Percentiles rank a stretch among this genome's conserved stretches.
Conservation (phyloP, 2,888 invertebrate genomes). For the Dynastes maya region DNA sequence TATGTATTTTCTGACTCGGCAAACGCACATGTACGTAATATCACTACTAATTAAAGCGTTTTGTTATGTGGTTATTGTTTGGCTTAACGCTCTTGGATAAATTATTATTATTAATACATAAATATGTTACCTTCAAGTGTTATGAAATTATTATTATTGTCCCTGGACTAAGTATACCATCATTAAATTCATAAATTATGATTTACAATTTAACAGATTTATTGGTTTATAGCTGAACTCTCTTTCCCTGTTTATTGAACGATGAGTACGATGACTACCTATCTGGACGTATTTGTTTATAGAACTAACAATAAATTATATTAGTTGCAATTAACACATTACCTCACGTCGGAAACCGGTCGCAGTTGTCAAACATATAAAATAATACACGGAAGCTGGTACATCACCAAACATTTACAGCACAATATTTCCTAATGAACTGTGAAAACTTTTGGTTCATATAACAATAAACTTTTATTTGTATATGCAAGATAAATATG, state of each 20-base stretch:
- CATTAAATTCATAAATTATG: conserved; percentile 41
- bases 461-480: conserved; percentile 52
- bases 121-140: neutral
- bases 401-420: conserved; percentile 44
- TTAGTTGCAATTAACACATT: conserved; percentile 52
- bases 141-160: neutral
- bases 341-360: conserved; percentile 1
- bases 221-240: conserved; percentile 40
- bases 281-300: conserved; percentile 43
- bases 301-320: conserved; percentile 51
- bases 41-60: no score
- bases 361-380: conserved; percentile 22
- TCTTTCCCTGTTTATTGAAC: conserved; percentile 38
- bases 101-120: neutral
- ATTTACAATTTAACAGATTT: conserved; percentile 49
- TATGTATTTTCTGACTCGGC: no score
- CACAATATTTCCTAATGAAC: conserved; percentile 49
- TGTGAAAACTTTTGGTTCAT: conserved; percentile 49
- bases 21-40: no score
- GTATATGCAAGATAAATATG: conserved; percentile 45
- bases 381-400: conserved; percentile 38
- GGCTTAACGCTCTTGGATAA: no score
- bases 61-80: no score
- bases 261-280: conserved; percentile 39
- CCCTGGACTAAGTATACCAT: neutral